Evolutionary conservation across 1,140 invertebrate species (phyloP), one percentile per base, ranked within the genome.

Genomic region (Bombyx mandarina): DNA sequence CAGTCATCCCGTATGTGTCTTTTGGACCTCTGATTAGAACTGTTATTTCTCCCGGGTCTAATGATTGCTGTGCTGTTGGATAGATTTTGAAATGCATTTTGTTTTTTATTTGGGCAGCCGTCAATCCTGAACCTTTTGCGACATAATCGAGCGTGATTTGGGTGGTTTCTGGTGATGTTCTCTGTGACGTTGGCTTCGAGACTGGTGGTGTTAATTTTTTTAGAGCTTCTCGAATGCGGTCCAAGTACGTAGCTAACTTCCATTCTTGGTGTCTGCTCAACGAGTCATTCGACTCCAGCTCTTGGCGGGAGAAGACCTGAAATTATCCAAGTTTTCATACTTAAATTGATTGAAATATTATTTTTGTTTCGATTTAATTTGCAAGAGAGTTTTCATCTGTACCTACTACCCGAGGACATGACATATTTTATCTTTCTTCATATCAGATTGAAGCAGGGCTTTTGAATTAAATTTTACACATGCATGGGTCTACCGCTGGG

Each of bases 121-220:
- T 75, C 18, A 91, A 75, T 3, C 90, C 90, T 69, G 90, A 90
- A 35, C 90, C 90, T 69, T 86, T 82, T 9, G 89, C 90, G 1
- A 90, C 75, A 61, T 90, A 91, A 61, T 88, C 84, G 7, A 88
- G 68, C n/a, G 84, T 88, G 59, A 85, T 85, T 66, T 85, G 77
- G 44, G 62, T 65, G 44, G 66, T 66, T 57, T 81, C 75, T 26
- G 73, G 62, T 9, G 75, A 71, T 8, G 67, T 73, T 69, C 72
- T 71, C 65, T 75, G 79, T 8, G 74, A 79, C 1, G 61, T 69
- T 43, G 80, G 60, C 44, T 82, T 86, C 42, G 78, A 80, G 6
- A 84, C 72, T 2, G 84, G 71, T 44, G 86, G 86, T 55, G 76
- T 78, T 49, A 89, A 45, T 64, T 84, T 82, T 5, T 69, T 68